Evolutionary conservation across 2,888 invertebrate genomes (phyloP).

Genomic region (Drosophila melanocephala): DNA sequence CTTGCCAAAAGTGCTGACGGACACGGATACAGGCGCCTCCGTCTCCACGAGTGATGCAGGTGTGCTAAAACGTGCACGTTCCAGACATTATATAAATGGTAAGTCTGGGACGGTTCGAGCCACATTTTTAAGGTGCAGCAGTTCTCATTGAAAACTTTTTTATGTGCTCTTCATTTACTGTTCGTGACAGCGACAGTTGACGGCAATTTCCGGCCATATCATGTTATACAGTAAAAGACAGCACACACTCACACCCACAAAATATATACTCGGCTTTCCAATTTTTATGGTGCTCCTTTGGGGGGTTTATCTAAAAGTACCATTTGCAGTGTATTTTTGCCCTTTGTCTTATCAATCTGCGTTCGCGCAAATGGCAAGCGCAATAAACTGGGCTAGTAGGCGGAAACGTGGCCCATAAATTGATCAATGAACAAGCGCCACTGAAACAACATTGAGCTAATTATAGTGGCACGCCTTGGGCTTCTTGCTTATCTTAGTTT

Average conservation of each 20-base stretch:
- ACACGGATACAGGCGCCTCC: constrained; percentile 82
- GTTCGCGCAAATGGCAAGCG: constrained; percentile 14
- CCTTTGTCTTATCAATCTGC: constrained; percentile 46
- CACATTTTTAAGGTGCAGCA: constrained; percentile 18
- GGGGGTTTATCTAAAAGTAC: constrained; percentile 48
- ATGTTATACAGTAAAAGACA: not conserved
- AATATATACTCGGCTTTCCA: constrained; percentile 18
- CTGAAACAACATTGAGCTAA: constrained; percentile 52
- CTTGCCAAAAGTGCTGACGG: constrained; percentile 84
- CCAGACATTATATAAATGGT: constrained; percentile 85
- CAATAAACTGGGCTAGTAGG: constrained; percentile 57
- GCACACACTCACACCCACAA: not conserved
- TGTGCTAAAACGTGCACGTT: constrained; percentile 82
- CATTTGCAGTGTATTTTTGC: constrained; percentile 46
- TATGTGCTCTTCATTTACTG: not conserved
- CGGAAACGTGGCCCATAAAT: constrained; percentile 53
- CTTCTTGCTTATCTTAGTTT: constrained; percentile 42
- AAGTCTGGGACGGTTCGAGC: constrained; percentile 44
- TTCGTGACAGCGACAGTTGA: constrained; percentile 46
- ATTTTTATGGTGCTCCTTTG: constrained; percentile 8
- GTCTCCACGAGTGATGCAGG: constrained; percentile 79
- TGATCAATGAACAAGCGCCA: constrained; percentile 64
- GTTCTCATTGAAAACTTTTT: constrained; percentile 30
- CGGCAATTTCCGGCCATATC: constrained; percentile 46
- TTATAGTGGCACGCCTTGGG: constrained; percentile 71